phyloP scores from a whole-genome alignment of 2,113 vertebrate genomes.

The Rhinolophus ferrumequinum region DNA sequence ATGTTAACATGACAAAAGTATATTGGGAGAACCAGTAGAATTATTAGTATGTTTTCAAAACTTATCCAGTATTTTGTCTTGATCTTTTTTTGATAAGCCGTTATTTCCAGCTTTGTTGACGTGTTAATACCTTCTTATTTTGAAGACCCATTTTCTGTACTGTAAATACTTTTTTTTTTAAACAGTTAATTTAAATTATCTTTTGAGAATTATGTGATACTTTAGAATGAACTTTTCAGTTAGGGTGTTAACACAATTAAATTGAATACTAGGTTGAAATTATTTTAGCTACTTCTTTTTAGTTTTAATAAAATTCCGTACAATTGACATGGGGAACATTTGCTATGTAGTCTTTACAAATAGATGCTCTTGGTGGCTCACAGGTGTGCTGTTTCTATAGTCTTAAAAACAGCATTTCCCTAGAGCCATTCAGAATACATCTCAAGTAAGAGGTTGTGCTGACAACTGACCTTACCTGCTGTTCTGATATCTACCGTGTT shows the following conservation, averaged over 20 bases:
- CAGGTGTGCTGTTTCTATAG: background rate
- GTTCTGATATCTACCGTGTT: background rate
- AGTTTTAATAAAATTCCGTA: background rate
- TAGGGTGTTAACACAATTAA: background rate
- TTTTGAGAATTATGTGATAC: background rate
- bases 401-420: background rate
- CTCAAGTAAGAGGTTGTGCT: background rate
- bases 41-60: background rate
- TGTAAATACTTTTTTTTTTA: background rate
- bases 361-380: background rate
- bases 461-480: background rate
- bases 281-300: background rate
- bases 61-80: background rate
- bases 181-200: background rate
- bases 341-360: background rate
- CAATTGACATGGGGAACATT: background rate
- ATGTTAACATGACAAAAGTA: background rate
- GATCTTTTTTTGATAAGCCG: background rate
- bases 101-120: background rate
- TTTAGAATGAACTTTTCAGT: background rate
- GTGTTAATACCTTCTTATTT: slow-evolving; percentile 8
- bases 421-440: background rate
- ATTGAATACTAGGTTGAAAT: background rate
- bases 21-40: background rate
- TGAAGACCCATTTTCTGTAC: background rate